A percentile compares a stretch with the other conserved stretches of the same genome.
Evolutionary conservation across 2,888 invertebrate genomes (phyloP).

Genomic region (Catocala nupta): DNA sequence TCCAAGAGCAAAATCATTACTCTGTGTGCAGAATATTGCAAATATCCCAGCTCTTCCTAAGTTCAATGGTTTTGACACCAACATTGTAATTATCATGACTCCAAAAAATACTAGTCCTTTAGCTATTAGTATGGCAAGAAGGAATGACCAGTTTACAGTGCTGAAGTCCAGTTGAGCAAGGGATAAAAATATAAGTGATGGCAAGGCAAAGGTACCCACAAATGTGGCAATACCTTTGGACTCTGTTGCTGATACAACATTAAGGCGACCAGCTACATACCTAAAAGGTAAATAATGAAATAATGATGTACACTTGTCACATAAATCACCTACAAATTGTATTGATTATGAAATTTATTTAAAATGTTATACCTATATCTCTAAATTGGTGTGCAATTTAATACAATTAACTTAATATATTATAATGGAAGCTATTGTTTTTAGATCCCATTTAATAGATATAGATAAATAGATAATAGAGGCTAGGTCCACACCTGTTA

Average conservation of each 20-base stretch:
- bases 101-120: conserved; percentile 95
- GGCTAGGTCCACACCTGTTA: too few relatives aligned
- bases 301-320: too few relatives aligned
- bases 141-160: conserved; percentile 96
- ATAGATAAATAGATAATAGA: too few relatives aligned
- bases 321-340: too few relatives aligned
- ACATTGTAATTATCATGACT: conserved; percentile 92
- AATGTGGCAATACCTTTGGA: conserved; percentile 96
- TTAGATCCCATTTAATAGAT: too few relatives aligned
- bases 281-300: conserved; percentile 76
- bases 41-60: conserved; percentile 95
- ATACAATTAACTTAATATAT: too few relatives aligned
- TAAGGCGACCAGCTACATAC: conserved; percentile 94
- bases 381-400: too few relatives aligned
- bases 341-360: too few relatives aligned
- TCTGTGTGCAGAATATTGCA: conserved; percentile 98
- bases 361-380: too few relatives aligned
- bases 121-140: conserved; percentile 94
- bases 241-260: conserved; percentile 93
- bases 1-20: conserved; percentile 98
- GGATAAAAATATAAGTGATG: conserved; percentile 96
- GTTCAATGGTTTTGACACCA: conserved; percentile 93
- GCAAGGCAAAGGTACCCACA: conserved; percentile 97
- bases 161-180: conserved; percentile 94
- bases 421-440: too few relatives aligned